Evolutionary conservation across 30 jellyfish, hydroid and myxozoan genomes (phyloP), one percentile per base, ranked within the genome.

Genomic region (Chrysaora quinquecirrha): DNA sequence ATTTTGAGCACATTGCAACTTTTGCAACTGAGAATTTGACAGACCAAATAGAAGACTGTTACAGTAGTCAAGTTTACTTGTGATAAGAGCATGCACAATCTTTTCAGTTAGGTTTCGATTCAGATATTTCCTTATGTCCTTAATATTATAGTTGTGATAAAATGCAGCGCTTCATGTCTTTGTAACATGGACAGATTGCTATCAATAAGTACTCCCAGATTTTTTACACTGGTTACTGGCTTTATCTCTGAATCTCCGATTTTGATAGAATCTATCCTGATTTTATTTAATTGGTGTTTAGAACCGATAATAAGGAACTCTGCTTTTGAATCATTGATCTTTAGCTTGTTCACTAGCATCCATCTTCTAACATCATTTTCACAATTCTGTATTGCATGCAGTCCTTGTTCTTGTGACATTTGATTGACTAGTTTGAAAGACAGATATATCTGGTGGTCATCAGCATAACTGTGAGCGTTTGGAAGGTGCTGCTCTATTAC

Each of bases 1-100:
- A 61, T 76, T 68, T 70, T 68, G 65, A 50, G 75, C 49, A 70
- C 34, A 49, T 38, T 78, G 78, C 29, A 61, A 47, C 69, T 62
- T 48, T 87, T n/a, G n/a, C n/a, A n/a, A n/a, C n/a, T n/a, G n/a
- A n/a, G n/a, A n/a, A n/a, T n/a, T n/a, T n/a, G n/a, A 78, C 69
- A 82, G 78, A 47, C 93, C 87, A 71, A 67, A 82, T 2, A 82
- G 86, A 29, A 82, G 85, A 52, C 75, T 30, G 33, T 82, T 82
- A 87, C 93, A 82, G 82, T 82, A 82, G 54, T 82, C 87, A 1
- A n/a, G n/a, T n/a, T n/a, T n/a, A n/a, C n/a, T n/a, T n/a, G n/a
- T n/a, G n/a, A n/a, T n/a, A n/a, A n/a, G n/a, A n/a, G n/a, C n/a
- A n/a, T n/a, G n/a, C n/a, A n/a, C n/a, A n/a, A n/a, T n/a, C n/a